Conservation (phyloP, 2,888 invertebrate species). For the Chrysotoxum bicinctum region DNA sequence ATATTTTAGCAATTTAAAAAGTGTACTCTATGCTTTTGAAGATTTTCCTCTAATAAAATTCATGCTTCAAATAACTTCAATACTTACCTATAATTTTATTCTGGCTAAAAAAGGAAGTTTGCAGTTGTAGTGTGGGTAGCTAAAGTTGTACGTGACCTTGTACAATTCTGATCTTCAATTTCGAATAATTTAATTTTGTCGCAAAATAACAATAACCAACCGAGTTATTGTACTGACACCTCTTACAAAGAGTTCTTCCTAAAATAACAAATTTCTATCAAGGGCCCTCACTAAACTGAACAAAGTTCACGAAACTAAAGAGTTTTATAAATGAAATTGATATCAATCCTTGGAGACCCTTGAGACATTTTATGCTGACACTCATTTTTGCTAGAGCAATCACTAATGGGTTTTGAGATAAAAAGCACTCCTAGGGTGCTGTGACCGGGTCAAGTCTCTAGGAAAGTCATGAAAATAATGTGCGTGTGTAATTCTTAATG, state of each 20-base stretch:
- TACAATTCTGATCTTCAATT: no score
- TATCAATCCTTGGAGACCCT: neutral
- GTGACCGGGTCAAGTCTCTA: neutral
- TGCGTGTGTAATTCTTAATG: neutral
- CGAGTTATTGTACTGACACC: neutral
- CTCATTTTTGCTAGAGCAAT: neutral
- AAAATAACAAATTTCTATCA: neutral
- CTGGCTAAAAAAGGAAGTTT: no score
- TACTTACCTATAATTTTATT: no score
- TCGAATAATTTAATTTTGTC: no score
- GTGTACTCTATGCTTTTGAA: no score
- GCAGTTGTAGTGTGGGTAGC: no score
- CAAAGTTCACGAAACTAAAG: neutral
- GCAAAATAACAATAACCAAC: neutral
- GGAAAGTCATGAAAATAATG: neutral
- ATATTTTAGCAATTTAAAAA: no score
- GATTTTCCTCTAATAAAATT: no score
- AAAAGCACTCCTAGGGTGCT: neutral
- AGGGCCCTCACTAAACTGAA: neutral
- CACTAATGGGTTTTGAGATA: neutral
- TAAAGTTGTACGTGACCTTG: no score
- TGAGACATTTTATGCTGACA: slow-evolving; percentile 9
- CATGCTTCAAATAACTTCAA: no score
- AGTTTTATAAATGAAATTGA: neutral
- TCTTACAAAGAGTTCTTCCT: neutral